These are phyloP conservation scores for Heloderma charlesbogerti DNA, from an alignment of 2,113 vertebrate genomes.

Conservation along the genomic window DNA sequence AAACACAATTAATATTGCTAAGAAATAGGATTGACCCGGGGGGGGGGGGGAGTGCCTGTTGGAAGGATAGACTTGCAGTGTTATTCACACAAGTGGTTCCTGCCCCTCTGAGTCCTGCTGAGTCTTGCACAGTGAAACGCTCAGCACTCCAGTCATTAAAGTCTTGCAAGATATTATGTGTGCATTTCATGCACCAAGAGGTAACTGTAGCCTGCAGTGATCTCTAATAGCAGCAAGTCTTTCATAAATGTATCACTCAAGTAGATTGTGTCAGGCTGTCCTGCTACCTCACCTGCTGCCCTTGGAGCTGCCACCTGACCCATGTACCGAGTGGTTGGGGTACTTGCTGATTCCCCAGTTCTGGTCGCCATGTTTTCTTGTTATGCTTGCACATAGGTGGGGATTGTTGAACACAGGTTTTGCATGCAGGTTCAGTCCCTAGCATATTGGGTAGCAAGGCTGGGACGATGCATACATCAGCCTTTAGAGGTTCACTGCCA, in stretches of 20 bases:
- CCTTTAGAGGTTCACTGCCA: background rate
- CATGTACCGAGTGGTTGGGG: background rate
- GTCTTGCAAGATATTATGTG: background rate
- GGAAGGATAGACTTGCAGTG: background rate
- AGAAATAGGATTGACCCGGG: background rate
- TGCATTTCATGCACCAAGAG: background rate
- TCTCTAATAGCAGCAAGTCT: background rate
- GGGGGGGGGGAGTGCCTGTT: background rate
- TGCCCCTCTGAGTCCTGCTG: background rate
- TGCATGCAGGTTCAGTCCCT: background rate
- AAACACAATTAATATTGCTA: constrained; percentile 10
- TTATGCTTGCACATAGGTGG: background rate
- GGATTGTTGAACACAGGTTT: background rate
- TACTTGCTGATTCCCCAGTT: background rate
- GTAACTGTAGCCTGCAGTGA: background rate
- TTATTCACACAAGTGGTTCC: background rate
- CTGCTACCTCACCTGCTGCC: background rate
- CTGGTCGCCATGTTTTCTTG: background rate
- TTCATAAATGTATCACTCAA: background rate
- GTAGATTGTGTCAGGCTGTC: background rate
- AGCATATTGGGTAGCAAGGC: background rate
- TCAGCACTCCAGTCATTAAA: background rate
- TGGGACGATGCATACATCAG: background rate
- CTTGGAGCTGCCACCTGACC: background rate
- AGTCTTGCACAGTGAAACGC: background rate